These are phyloP conservation scores for Eupithecia exiguata DNA, from an alignment of 2,888 invertebrate genomes.

Conservation along the genomic window DNA sequence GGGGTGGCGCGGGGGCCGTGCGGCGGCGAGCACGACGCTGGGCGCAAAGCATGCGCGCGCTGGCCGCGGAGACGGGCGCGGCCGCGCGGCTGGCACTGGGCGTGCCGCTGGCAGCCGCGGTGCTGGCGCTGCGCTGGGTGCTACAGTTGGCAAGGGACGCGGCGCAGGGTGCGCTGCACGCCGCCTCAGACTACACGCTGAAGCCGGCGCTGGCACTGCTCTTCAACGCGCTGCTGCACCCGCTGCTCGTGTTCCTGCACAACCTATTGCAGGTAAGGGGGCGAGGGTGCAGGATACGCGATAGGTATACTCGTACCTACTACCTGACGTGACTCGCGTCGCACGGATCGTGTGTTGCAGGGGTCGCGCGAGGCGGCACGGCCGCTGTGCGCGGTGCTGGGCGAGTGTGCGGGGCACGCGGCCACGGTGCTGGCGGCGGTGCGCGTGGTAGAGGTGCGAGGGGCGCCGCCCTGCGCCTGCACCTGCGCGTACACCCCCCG, in stretches of 20 bases:
- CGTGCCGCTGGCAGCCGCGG: constrained; percentile 82
- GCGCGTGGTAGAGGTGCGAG: constrained; percentile 41
- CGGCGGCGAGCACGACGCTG: constrained; percentile 36
- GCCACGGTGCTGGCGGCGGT: constrained; percentile 56
- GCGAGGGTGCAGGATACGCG: neutral
- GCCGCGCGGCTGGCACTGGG: constrained; percentile 84
- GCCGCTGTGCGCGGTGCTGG: constrained; percentile 78
- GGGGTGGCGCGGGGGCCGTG: constrained; percentile 44
- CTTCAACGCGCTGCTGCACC: constrained; percentile 88
- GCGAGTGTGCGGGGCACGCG: constrained; percentile 60
- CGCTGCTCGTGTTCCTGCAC: constrained; percentile 84
- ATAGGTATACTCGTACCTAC: no score
- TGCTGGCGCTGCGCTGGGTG: constrained; percentile 79
- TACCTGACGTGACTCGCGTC: no score
- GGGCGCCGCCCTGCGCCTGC: neutral
- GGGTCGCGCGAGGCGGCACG: constrained; percentile 51
- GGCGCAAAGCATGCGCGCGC: constrained; percentile 45
- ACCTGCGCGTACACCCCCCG: neutral
- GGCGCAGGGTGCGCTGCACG: constrained; percentile 51
- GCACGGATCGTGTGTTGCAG: constrained; percentile 4
- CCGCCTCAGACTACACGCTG: constrained; percentile 85
- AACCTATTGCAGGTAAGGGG: constrained; percentile 29
- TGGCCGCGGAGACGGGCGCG: constrained; percentile 40
- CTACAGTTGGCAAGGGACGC: constrained; percentile 53
- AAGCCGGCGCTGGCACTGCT: constrained; percentile 87